Conservation (phyloP, 1,140 invertebrate species). For the Danaus melanippus region DNA sequence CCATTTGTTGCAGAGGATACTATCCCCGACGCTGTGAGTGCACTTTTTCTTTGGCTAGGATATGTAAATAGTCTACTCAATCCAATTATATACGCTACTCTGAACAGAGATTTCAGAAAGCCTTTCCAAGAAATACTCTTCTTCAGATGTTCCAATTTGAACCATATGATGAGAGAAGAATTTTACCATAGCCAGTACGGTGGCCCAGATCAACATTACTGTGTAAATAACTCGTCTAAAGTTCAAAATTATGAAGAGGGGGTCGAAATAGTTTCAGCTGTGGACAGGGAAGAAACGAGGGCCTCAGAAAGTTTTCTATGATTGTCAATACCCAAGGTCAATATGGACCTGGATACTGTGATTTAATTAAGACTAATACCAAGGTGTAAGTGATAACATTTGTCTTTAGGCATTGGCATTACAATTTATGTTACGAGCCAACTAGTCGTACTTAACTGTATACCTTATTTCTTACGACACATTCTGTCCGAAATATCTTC, state of each 20-base stretch:
- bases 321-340: slow-evolving; percentile 68
- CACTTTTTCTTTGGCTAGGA: slow-evolving; percentile 88
- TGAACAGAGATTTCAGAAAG: slow-evolving; percentile 93
- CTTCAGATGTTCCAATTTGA: slow-evolving; percentile 89
- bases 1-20: slow-evolving; percentile 82
- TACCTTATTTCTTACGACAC: slow-evolving; percentile 14
- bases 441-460: slow-evolving; percentile 45
- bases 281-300: slow-evolving; percentile 72
- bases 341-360: slow-evolving; percentile 68
- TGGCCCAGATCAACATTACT: slow-evolving; percentile 76
- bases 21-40: slow-evolving; percentile 83
- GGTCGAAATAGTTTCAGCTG: slow-evolving; percentile 74
- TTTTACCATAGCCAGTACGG: slow-evolving; percentile 94
- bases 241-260: slow-evolving; percentile 73
- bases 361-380: slow-evolving; percentile 65
- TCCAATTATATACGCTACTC: slow-evolving; percentile 93
- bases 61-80: slow-evolving; percentile 95
- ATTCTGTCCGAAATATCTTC: slow-evolving; percentile 10
- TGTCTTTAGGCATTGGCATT: slow-evolving; percentile 23
- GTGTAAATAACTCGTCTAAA: slow-evolving; percentile 67
- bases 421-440: slow-evolving; percentile 28
- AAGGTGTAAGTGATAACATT: slow-evolving; percentile 42
- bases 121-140: slow-evolving; percentile 93
- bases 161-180: slow-evolving; percentile 92
- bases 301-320: slow-evolving; percentile 75